These are phyloP conservation scores for Rambutsinella grinnellia DNA, from an alignment of 2,888 invertebrate species.

Conservation along the genomic window DNA sequence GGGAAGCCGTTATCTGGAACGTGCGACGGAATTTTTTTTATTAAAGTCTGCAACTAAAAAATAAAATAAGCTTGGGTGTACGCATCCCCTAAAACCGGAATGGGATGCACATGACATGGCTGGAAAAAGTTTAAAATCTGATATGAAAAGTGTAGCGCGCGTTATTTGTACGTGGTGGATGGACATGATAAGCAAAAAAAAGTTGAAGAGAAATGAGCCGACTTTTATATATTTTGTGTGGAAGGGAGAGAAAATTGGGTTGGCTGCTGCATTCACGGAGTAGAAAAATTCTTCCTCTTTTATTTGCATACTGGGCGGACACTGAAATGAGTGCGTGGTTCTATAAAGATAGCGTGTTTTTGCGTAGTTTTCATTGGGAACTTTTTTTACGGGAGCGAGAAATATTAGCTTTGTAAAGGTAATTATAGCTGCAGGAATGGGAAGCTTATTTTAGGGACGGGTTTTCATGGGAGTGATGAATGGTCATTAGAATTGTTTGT, in stretches of 20 bases:
- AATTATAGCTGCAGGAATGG: conserved; percentile 37
- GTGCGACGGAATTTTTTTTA: too few species aligned
- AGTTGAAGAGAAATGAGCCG: neutral
- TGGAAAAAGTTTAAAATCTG: conserved; percentile 24
- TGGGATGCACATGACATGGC: too few species aligned
- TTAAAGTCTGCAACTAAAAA: too few species aligned
- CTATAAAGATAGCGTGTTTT: conserved; percentile 28
- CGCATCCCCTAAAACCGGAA: too few species aligned
- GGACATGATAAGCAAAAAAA: conserved; percentile 20
- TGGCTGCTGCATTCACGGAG: neutral
- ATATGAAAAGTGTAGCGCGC: conserved; percentile 4
- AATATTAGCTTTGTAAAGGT: too few species aligned
- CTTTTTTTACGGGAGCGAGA: too few species aligned
- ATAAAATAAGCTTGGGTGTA: too few species aligned
- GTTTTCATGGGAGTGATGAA: conserved; percentile 25
- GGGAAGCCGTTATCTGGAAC: too few species aligned
- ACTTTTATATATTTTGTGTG: neutral
- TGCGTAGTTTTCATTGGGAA: conserved; percentile 38
- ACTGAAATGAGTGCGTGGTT: neutral
- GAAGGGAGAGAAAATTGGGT: neutral
- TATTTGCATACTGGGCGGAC: conserved; percentile 44
- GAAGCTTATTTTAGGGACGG: too few species aligned
- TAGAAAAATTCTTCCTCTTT: neutral
- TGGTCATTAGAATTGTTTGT: conserved; percentile 28
- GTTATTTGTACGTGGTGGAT: too few species aligned